Base-by-base conservation (phyloP, 2,888 invertebrate genomes). In the Polylopha cassiicola region DNA sequence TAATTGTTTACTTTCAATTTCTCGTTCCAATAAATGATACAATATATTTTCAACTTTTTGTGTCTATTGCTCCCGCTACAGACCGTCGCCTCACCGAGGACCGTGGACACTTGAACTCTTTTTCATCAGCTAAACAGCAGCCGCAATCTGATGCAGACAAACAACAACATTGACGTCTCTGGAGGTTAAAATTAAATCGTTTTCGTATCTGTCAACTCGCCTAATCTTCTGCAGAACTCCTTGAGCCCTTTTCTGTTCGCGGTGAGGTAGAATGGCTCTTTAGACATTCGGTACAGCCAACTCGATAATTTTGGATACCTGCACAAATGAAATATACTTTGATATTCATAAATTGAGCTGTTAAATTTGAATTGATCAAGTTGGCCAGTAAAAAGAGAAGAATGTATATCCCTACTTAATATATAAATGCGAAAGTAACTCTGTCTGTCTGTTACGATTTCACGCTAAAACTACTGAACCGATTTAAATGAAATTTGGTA, bases 201-300 rank as follows among this genome's bases (percentile, higher is more conserved):
- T 32, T 32, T 7, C 21, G 15, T 13, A 15, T 10, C 13, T 20
- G 56, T 51, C 36, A 70, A 73, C 76, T 74, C 64, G 70, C 77
- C 73, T 71, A 79, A 69, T 66, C 70, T 69, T 67, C 56, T 70
- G 3, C 70, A 48, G 43, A 78, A 79, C 37, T 78, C 77, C 31
- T 48, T 37, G 3, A 78, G 65, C 16, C 78, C 79, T 48, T 72
- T 76, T 44, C 63, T 63, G 51, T 76, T 75, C 4, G 63, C 76
- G 1, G 76, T 78, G 18, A 61, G 44, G 48, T 60, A 77, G 52
- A 62, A 77, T 10, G 52, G 34, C 53, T 75, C 62, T 44, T 71
- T 65, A 2, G 73, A 72, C 46, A 77, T 58, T 18, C 65, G 63
- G 30, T 53, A 57, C 1, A 74, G 48, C 76, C 78, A 78, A 26